Conservation (phyloP, 2,797 vertebrate species). For the Lepilemur ruficaudatus region DNA sequence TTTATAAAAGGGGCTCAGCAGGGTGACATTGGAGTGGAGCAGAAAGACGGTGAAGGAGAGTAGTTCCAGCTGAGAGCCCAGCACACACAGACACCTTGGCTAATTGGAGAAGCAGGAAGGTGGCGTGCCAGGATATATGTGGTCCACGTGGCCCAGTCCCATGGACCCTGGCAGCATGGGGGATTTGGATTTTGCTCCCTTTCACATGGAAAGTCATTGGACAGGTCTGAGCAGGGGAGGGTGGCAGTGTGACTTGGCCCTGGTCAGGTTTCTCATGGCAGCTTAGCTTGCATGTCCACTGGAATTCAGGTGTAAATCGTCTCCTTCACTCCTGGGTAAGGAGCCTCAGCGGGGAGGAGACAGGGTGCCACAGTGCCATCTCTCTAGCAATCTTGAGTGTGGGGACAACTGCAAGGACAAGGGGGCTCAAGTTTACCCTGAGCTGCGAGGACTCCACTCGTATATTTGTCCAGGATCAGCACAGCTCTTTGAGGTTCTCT, state of each 20-base stretch:
- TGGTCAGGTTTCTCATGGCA: not conserved
- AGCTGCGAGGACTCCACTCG: not conserved
- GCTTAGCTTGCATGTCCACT: not conserved
- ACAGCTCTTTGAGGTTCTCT: not conserved
- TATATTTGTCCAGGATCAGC: rapidly evolving
- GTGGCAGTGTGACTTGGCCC: not conserved
- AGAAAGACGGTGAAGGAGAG: not conserved
- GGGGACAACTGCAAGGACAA: rapidly evolving
- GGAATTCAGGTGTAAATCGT: not conserved
- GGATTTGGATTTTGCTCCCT: not conserved
- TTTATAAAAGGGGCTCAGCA: not conserved
- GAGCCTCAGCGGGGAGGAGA: not conserved
- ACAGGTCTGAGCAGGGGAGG: not conserved
- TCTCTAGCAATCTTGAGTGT: not conserved
- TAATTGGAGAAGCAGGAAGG: not conserved
- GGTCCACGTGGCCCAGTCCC: not conserved
- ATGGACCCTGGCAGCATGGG: rapidly evolving
- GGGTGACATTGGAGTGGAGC: not conserved
- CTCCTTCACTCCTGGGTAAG: not conserved
- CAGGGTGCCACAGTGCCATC: rapidly evolving
- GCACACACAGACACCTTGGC: not conserved
- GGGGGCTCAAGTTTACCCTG: rapidly evolving
- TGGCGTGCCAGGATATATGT: not conserved
- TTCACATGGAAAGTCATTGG: not conserved
- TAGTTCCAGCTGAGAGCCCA: not conserved